Base-by-base conservation (phyloP, 2,888 invertebrate genomes). In the Teinopalpus imperialis region DNA sequence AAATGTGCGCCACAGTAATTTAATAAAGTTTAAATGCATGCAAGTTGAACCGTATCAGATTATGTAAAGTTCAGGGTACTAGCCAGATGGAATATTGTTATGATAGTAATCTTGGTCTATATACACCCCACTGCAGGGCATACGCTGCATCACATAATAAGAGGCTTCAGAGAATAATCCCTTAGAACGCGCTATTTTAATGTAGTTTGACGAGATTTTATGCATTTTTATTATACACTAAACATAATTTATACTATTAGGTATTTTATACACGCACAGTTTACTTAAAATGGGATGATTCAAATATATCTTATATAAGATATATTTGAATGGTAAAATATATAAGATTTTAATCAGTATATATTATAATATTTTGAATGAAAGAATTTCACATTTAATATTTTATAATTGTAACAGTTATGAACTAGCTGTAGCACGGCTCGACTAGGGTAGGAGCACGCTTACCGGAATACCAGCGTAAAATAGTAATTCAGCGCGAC, bases 41-140 rank as follows among this genome's bases (percentile, higher is more conserved):
- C 9, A 29, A 14, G 9, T 24, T 6, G 23, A 30, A 23, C 36
- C 43, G n/a, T 43, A 12, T 8, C 14, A 9, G 16, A 43, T 29
- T 43, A 36, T 30, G 29, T 24, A 43, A 42, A 43, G 23, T 21
- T 36, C 30, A 36, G 29, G 14, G 29, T 36, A 26, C 32, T 32
- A 16, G 29, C 8, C 16, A 30, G 8, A 10, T 32, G 10, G 16
- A 41, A 41, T 31, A 31, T 36, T 30, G 36, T 30, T 43, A 36
- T 36, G 23, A 36, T 23, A 30, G 43, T 43, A 36, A 43, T 43
- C 36, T 36, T 23, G 29, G 30, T 23, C 23, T 30, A 30, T 43
- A 43, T 36, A 10, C 36, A 35, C 1, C 43, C 35, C n/a, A 43
- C 36, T 43, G 9, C 43, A 16, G 43, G 36, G 43, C 36, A 43